phyloP scores from a whole-genome alignment of 2,797 vertebrate species.

The Carcharodon carcharias region DNA sequence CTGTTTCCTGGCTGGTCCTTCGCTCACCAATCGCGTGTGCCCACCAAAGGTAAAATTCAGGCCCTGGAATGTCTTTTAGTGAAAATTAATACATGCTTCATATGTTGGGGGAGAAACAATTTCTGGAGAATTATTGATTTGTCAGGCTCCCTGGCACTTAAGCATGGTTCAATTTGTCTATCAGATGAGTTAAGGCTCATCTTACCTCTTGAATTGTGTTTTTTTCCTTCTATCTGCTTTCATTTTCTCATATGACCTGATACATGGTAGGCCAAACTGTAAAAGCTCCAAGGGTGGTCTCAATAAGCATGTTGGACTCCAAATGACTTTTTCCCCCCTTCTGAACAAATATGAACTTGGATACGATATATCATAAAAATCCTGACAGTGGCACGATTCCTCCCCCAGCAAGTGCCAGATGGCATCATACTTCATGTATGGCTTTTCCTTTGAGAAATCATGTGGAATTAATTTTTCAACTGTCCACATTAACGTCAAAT shows the following conservation, averaged over 20 bases:
- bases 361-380: neutral
- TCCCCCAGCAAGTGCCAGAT: neutral
- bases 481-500: neutral
- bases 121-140: neutral
- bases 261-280: neutral
- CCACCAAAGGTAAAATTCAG: too few species aligned
- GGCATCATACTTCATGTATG: neutral
- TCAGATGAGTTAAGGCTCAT: neutral
- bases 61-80: neutral
- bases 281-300: neutral
- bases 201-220: neutral
- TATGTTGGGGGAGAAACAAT: neutral
- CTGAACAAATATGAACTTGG: neutral
- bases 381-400: neutral
- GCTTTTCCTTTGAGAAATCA: constrained; percentile 4
- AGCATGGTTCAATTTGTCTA: neutral
- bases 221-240: neutral
- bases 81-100: neutral
- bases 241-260: neutral
- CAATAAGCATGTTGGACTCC: neutral
- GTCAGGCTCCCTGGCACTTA: neutral
- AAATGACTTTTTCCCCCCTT: neutral
- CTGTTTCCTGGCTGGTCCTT: too few species aligned
- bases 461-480: constrained; percentile 30
- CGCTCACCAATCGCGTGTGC: too few species aligned